Evolutionary conservation across 2,797 vertebrate genomes (phyloP).

Genomic region (Thalassophryne amazonica): DNA sequence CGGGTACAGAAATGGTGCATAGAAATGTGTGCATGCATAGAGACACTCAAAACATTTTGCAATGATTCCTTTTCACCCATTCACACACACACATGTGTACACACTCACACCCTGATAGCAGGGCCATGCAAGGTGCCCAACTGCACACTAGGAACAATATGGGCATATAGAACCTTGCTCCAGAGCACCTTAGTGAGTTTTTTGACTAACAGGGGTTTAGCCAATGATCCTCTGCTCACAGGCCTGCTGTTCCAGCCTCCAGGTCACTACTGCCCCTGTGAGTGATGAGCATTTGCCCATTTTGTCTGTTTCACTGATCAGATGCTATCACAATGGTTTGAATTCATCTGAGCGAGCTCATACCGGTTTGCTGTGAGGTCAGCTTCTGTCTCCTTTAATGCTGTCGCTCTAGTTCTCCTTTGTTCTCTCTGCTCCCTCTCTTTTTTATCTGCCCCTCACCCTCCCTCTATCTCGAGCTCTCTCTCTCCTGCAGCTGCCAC

Average conservation of each 20-base stretch:
- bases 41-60: no score
- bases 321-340: slow-evolving; percentile 42
- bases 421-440: slow-evolving; percentile 5
- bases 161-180: no score
- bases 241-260: no score
- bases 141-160: no score
- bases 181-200: no score
- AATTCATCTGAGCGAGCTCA: slow-evolving; percentile 54
- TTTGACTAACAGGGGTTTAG: no score
- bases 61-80: no score
- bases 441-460: slow-evolving; percentile 3
- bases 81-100: slow-evolving; percentile 10
- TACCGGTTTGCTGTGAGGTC: slow-evolving; percentile 32
- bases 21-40: no score
- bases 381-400: slow-evolving; percentile 39
- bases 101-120: slow-evolving; percentile 29
- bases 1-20: no score
- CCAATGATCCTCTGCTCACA: no score
- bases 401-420: slow-evolving; percentile 25
- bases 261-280: no score
- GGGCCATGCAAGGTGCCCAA: no score
- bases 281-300: neutral
- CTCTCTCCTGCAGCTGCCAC: slow-evolving; percentile 30
- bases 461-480: neutral
- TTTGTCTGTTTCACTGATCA: slow-evolving; percentile 18